Conservation (phyloP, 2,888 invertebrate genomes). For the Tetranychus piercei region DNA sequence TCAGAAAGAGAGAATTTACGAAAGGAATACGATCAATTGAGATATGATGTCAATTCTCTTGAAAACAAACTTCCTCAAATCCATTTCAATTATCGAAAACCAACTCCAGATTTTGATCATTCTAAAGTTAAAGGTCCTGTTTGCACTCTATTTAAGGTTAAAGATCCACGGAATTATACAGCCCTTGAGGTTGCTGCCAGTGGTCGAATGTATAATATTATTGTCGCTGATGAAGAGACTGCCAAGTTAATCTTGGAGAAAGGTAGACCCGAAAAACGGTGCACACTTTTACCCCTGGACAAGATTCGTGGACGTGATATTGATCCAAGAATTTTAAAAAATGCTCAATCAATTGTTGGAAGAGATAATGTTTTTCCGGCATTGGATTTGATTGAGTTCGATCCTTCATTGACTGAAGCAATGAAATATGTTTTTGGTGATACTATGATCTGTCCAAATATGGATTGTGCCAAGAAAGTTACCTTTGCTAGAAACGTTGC, state of each 20-base stretch:
- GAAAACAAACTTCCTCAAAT: constrained; percentile 22
- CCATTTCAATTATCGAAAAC: constrained; percentile 55
- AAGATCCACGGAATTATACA: constrained; percentile 44
- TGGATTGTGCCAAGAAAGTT: constrained; percentile 58
- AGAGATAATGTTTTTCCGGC: constrained; percentile 62
- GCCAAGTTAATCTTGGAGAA: constrained; percentile 63
- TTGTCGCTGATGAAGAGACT: constrained; percentile 67
- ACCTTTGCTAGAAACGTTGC: constrained; percentile 29
- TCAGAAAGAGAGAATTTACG: constrained; percentile 27
- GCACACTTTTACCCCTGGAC: constrained; percentile 77
- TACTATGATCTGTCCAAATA: constrained; percentile 61
- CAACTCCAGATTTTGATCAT: constrained; percentile 51
- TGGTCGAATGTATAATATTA: constrained; percentile 67
- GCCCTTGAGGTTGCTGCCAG: constrained; percentile 74
- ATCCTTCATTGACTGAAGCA: constrained; percentile 46
- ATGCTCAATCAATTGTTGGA: constrained; percentile 57
- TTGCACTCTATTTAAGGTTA: constrained; percentile 55
- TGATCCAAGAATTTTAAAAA: constrained; percentile 40
- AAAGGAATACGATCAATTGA: constrained; percentile 28
- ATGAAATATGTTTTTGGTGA: constrained; percentile 75
- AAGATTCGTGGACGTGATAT: constrained; percentile 53
- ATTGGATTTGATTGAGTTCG: constrained; percentile 54
- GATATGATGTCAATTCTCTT: constrained; percentile 17
- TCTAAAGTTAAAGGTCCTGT: constrained; percentile 52
- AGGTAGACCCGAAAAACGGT: constrained; percentile 57